Conservation (phyloP, 2,797 vertebrate genomes). For the Galago senegalensis region DNA sequence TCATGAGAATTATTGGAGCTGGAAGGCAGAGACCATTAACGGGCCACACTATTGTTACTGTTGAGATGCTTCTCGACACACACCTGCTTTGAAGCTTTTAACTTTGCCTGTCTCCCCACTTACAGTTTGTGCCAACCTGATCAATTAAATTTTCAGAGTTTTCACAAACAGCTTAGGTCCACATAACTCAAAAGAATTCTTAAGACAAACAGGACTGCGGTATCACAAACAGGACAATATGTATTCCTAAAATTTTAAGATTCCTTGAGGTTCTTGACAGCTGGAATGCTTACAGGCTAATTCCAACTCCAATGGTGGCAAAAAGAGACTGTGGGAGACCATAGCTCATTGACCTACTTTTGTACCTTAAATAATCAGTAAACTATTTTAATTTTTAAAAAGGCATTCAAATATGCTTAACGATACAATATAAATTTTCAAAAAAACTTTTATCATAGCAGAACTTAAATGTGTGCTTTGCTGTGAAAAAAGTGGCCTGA, state of each 20-base stretch:
- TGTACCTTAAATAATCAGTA: neutral
- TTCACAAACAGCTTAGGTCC: neutral
- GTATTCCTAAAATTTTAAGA: conserved; percentile 66
- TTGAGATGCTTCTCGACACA: neutral
- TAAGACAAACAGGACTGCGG: conserved; percentile 61
- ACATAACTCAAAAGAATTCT: conserved; percentile 66
- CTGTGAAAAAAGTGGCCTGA: neutral
- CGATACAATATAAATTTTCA: neutral
- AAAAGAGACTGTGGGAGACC: neutral
- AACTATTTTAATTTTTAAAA: conserved; percentile 17
- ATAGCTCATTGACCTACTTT: conserved; percentile 23
- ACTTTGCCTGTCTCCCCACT: conserved; percentile 43
- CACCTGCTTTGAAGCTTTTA: conserved; percentile 9
- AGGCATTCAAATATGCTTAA: neutral
- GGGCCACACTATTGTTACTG: neutral
- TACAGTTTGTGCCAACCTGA: conserved; percentile 59
- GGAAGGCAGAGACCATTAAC: neutral
- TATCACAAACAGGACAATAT: conserved; percentile 61
- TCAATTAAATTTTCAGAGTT: conserved; percentile 26
- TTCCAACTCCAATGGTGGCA: conserved; percentile 63
- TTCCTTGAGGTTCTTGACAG: conserved; percentile 61
- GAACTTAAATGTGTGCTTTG: neutral
- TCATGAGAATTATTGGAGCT: neutral
- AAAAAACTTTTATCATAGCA: neutral
- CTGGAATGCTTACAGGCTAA: conserved; percentile 58